Percentiles rank a stretch among this genome's conserved stretches.
phyloP scores from a whole-genome alignment of 2,113 vertebrate genomes.

The Triplophysa dalaica region DNA sequence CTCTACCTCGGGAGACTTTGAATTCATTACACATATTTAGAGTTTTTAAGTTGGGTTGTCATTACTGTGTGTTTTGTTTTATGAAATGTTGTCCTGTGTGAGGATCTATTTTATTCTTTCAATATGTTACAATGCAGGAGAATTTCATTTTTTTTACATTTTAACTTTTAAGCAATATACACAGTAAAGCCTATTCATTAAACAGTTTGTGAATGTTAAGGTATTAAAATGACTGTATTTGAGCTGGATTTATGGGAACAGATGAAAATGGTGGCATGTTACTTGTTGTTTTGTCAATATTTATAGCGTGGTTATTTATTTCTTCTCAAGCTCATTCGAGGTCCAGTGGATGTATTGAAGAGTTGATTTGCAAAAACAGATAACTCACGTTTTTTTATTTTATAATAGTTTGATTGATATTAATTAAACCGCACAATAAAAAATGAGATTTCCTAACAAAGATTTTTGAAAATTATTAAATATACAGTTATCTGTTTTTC shows the following conservation, averaged over 20 bases:
- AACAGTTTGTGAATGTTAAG: too few relatives aligned
- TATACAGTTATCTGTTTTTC: too few relatives aligned
- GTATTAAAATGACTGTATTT: too few relatives aligned
- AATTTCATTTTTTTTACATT: not conserved
- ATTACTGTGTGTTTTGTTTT: not conserved
- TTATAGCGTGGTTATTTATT: not conserved
- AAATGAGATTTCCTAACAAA: too few relatives aligned
- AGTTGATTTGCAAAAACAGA: too few relatives aligned
- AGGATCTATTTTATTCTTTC: not conserved
- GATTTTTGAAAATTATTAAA: too few relatives aligned
- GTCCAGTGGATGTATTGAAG: not conserved
- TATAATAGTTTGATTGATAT: too few relatives aligned
- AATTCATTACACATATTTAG: not conserved
- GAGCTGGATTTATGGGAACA: too few relatives aligned
- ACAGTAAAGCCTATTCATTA: not conserved
- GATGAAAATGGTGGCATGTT: not conserved
- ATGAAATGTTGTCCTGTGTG: not conserved
- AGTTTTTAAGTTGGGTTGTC: not conserved
- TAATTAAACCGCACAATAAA: too few relatives aligned
- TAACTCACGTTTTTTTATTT: too few relatives aligned
- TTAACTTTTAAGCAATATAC: not conserved
- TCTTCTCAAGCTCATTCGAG: not conserved
- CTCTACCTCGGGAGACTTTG: conserved; percentile 1
- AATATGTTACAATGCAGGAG: too few relatives aligned
- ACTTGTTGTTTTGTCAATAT: not conserved